These are phyloP conservation scores for Ceratina australensis DNA, from an alignment of 1,140 invertebrate species.

Conservation along the genomic window DNA sequence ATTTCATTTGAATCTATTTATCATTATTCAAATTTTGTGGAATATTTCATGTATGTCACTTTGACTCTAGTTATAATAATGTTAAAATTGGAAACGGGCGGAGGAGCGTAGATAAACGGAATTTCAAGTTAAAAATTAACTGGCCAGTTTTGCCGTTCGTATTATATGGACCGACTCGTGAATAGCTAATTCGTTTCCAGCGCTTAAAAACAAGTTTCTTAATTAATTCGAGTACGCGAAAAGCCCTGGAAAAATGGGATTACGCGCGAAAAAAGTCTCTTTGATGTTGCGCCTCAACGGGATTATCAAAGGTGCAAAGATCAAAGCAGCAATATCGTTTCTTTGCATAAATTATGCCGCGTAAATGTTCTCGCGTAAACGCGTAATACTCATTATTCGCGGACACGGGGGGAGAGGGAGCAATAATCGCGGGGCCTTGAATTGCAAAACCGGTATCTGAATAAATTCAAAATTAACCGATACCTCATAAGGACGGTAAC, in stretches of 20 bases:
- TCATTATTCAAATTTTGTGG: too few relatives aligned
- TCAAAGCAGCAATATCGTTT: conserved; percentile 31
- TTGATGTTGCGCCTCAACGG: conserved; percentile 22
- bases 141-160: too few relatives aligned
- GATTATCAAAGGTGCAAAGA: conserved; percentile 22
- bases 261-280: conserved; percentile 13
- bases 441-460: conserved; percentile 19
- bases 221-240: neutral
- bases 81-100: too few relatives aligned
- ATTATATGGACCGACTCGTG: too few relatives aligned
- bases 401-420: neutral
- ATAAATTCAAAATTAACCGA: conserved; percentile 17
- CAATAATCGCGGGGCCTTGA: conserved; percentile 31
- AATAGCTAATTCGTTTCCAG: too few relatives aligned
- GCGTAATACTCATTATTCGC: conserved; percentile 12
- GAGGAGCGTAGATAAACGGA: too few relatives aligned
- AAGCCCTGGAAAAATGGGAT: neutral
- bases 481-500: neutral
- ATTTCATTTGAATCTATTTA: too few relatives aligned
- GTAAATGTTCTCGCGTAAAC: conserved; percentile 24
- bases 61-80: too few relatives aligned
- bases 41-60: too few relatives aligned
- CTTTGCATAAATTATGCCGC: conserved; percentile 26
- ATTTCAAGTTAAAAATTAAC: too few relatives aligned
- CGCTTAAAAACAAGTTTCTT: neutral